A percentile compares a stretch with the other conserved stretches of the same genome.
Evolutionary conservation across 2,888 invertebrate species (phyloP).

Genomic region (Apeira syringaria): DNA sequence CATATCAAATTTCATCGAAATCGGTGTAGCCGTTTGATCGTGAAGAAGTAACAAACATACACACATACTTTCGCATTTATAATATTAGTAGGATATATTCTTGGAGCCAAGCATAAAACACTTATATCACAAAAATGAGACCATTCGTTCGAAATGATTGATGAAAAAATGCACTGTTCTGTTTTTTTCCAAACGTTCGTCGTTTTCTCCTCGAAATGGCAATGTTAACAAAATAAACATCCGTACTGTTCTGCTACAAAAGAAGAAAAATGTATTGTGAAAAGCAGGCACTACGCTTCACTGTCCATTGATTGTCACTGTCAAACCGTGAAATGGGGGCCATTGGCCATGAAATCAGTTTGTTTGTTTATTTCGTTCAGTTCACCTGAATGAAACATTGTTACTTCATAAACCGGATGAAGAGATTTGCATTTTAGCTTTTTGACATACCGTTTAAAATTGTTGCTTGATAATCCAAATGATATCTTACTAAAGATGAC

Average conservation of each 20-base stretch:
- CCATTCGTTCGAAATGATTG: too few relatives aligned
- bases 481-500: too few relatives aligned
- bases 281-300: constrained; percentile 5
- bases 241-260: neutral
- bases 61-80: too few relatives aligned
- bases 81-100: too few relatives aligned
- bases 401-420: constrained; percentile 7
- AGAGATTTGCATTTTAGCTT: constrained; percentile 13
- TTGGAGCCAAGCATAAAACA: too few relatives aligned
- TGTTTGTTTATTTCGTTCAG: constrained; percentile 10
- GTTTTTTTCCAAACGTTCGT: too few relatives aligned
- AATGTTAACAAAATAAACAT: neutral
- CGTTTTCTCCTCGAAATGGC: neutral
- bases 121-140: too few relatives aligned
- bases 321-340: constrained; percentile 7
- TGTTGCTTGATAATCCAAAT: too few relatives aligned
- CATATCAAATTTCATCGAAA: too few relatives aligned
- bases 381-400: constrained; percentile 15
- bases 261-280: neutral
- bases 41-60: too few relatives aligned
- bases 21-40: too few relatives aligned
- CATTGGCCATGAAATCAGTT: constrained; percentile 13
- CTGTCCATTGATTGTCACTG: constrained; percentile 11
- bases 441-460: constrained; percentile 8
- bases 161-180: too few relatives aligned